Evolutionary conservation across 1,140 invertebrate species (phyloP), one percentile per base, ranked within the genome.

Genomic region (Neoseiulus cucumeris): DNA sequence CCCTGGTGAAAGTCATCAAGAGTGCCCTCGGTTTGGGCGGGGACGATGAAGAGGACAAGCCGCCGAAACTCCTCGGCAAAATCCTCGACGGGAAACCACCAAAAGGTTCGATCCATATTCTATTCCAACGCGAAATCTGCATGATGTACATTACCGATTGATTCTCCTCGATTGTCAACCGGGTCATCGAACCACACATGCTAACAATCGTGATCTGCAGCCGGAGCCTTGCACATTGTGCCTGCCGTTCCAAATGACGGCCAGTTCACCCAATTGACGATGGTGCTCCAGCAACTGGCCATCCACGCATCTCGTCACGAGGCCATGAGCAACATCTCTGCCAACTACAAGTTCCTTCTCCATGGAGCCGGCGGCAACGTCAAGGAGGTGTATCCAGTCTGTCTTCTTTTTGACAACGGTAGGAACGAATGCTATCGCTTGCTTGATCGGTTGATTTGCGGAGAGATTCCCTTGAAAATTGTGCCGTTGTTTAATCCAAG

Each of bases 211-310:
- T 59, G 14, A 1, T 4, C 22, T 59, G 1, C 22, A 59, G 51
- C 51, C 17, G 51, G 51, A 1, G 51, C 51, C 6, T 25, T 59
- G 17, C 51, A 59, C 22, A 59, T 59, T 25, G 51, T 59, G 17
- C 51, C 51, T 25, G 51, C 51, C 2, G 51, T 59, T 9, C 51
- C 51, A 14, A 59, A 59, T 33, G 51, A 59, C 9, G 51, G 51
- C 9, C 51, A 59, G 9, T 59, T 59, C 33, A 59, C 51, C 33
- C 51, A 59, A 25, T 20, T 59, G 14, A 59, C 51, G 51, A 59
- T 59, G 51, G 51, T 59, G 4, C 51, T 59, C 22, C 51, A 59
- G 33, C 51, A 59, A 25, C 22, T 59, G 51, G 51, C 51, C 33
- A 59, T 59, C 25, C 51, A 59, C 51, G 17, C 51, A 14, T 25